These are phyloP conservation scores for Aphaenogaster ashmeadi DNA, from an alignment of 1,140 invertebrate species.

Conservation along the genomic window DNA sequence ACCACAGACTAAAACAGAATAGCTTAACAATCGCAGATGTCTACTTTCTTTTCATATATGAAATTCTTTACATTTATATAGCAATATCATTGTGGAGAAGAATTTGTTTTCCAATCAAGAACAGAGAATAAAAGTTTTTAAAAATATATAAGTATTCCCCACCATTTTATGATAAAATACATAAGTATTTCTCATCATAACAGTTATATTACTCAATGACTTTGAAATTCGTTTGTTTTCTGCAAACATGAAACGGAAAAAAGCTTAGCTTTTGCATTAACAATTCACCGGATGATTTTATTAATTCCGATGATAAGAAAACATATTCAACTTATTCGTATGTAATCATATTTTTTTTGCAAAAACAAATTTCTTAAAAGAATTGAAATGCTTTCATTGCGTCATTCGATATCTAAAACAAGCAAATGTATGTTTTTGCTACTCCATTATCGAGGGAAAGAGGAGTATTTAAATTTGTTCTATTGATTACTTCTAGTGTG, in stretches of 20 bases:
- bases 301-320: neutral
- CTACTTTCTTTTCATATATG: neutral
- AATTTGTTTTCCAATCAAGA: neutral
- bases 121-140: neutral
- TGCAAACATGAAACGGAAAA: neutral
- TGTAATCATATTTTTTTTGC: neutral
- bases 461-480: neutral
- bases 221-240: neutral
- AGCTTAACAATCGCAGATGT: neutral
- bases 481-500: neutral
- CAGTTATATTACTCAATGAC: neutral
- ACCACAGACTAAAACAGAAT: too few species aligned
- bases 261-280: neutral
- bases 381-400: neutral
- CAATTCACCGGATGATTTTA: neutral
- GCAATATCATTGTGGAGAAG: neutral
- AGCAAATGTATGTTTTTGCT: neutral
- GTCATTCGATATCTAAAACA: neutral
- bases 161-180: neutral
- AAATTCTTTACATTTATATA: neutral
- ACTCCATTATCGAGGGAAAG: neutral
- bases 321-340: neutral
- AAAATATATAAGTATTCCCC: too few species aligned
- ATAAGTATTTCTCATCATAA: neutral
- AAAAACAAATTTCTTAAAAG: neutral